Percentiles rank a stretch among this genome's conserved stretches.
phyloP scores from a whole-genome alignment of 2,888 invertebrate genomes.

The Drosophila pseudotakahashii region DNA sequence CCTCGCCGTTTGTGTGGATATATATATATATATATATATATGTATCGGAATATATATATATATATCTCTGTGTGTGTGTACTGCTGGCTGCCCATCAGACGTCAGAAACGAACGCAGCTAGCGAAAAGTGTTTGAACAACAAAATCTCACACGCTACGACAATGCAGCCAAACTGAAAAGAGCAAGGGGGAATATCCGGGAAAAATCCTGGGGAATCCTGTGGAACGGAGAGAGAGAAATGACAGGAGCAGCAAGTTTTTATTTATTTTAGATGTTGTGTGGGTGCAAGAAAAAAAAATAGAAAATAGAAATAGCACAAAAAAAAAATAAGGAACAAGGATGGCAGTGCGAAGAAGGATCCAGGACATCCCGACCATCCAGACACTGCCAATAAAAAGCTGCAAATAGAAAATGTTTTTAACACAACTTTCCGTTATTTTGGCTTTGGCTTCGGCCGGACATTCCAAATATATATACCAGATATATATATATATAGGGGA shows the following conservation, averaged over 20 bases:
- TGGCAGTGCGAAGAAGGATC: constrained; percentile 12
- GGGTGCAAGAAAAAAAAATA: constrained; percentile 2
- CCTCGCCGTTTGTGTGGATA: constrained; percentile 4
- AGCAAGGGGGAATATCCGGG: constrained; percentile 15
- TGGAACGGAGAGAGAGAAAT: constrained; percentile 49
- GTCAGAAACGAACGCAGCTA: constrained; percentile 54
- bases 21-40: neutral
- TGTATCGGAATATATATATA: neutral
- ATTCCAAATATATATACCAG: constrained; percentile 22
- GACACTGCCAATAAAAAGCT: constrained; percentile 75
- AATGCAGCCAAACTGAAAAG: constrained; percentile 50
- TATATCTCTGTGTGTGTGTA: constrained; percentile 3
- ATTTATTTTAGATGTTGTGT: constrained; percentile 66
- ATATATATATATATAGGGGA: constrained; percentile 12
- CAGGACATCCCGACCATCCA: constrained; percentile 28
- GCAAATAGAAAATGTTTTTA: constrained; percentile 75
- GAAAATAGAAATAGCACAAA: neutral
- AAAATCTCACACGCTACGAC: constrained; percentile 70
- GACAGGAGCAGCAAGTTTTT: constrained; percentile 62
- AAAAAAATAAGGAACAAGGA: neutral
- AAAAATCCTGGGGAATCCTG: neutral
- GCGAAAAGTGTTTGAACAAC: constrained; percentile 76
- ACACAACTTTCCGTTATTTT: constrained; percentile 50
- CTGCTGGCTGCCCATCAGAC: constrained; percentile 53
- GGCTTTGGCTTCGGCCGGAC: constrained; percentile 48